Conservation (phyloP, 2,888 invertebrate genomes). For the Cabera pusaria region DNA sequence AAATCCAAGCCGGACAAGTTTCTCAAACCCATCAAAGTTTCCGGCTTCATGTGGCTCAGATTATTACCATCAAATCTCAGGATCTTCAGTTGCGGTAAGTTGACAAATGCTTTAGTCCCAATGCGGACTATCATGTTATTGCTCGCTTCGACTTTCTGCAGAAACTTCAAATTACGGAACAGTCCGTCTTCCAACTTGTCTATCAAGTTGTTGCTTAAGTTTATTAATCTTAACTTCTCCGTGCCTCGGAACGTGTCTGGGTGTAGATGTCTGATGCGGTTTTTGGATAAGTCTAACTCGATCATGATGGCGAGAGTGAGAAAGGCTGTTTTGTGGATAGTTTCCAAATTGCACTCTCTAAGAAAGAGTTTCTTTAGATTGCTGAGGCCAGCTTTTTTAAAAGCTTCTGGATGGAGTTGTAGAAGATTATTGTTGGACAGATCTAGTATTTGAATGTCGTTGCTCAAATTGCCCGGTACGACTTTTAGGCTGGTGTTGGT, state of each 20-base stretch:
- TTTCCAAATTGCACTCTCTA: slow-evolving; percentile 88
- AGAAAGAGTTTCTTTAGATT: slow-evolving; percentile 93
- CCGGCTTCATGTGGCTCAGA: slow-evolving; percentile 86
- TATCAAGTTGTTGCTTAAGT: slow-evolving; percentile 90
- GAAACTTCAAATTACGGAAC: slow-evolving; percentile 88
- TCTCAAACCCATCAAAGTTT: slow-evolving; percentile 86
- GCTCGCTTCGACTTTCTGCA: slow-evolving; percentile 91
- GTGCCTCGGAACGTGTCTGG: slow-evolving; percentile 89
- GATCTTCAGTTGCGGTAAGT: slow-evolving; percentile 86
- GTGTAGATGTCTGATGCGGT: slow-evolving; percentile 86
- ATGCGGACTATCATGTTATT: slow-evolving; percentile 89
- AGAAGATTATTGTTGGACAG: slow-evolving; percentile 88
- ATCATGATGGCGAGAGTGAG: slow-evolving; percentile 89
- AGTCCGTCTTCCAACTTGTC: slow-evolving; percentile 88
- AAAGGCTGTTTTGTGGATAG: slow-evolving; percentile 89
- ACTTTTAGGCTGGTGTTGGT: slow-evolving; percentile 85
- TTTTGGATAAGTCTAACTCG: slow-evolving; percentile 91
- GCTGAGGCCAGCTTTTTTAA: slow-evolving; percentile 87
- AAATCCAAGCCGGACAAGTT: slow-evolving; percentile 89
- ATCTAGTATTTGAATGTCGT: slow-evolving; percentile 88
- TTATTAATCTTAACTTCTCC: slow-evolving; percentile 87
- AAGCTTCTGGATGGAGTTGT: slow-evolving; percentile 86
- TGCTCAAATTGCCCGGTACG: slow-evolving; percentile 89
- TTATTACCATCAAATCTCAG: slow-evolving; percentile 91
- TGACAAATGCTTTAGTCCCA: slow-evolving; percentile 87